A percentile compares a stretch with the other conserved stretches of the same genome.
Evolutionary conservation across 1,140 invertebrate species (phyloP).

Genomic region (Trachymyrmex cornetzi): DNA sequence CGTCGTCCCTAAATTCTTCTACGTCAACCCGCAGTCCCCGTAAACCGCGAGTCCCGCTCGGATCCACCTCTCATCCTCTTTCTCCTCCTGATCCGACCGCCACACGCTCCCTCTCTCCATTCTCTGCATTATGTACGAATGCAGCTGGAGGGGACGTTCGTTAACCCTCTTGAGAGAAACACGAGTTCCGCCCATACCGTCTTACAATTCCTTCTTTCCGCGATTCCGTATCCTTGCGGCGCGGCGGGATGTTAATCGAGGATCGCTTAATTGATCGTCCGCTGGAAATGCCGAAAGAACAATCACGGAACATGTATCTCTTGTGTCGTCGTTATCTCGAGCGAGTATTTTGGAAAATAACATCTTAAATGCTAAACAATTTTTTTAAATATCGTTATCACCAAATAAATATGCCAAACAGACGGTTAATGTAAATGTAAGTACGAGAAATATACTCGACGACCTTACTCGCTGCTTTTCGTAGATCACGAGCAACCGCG

Average conservation of each 20-base stretch:
- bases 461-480: constrained; percentile 12
- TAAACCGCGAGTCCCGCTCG: constrained; percentile 73
- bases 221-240: constrained; percentile 10
- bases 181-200: constrained; percentile 55
- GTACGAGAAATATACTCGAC: not conserved
- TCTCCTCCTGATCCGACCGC: constrained; percentile 47
- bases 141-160: constrained; percentile 76
- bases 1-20: constrained; percentile 87
- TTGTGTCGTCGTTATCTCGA: not conserved
- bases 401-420: not conserved
- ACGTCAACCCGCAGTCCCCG: constrained; percentile 79
- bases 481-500: constrained; percentile 1
- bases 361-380: too few species aligned
- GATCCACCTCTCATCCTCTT: not conserved
- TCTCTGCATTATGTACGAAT: constrained; percentile 78
- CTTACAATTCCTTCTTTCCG: constrained; percentile 19
- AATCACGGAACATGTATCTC: not conserved
- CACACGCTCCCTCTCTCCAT: constrained; percentile 70
- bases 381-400: not conserved
- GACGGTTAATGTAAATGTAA: not conserved
- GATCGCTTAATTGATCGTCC: constrained; percentile 42
- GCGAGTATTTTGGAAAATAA: not conserved
- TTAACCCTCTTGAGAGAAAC: constrained; percentile 73
- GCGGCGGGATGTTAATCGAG: constrained; percentile 58
- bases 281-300: constrained; percentile 5